These are phyloP conservation scores for Otus scops DNA, from an alignment of 2,797 vertebrate genomes.

Conservation along the genomic window DNA sequence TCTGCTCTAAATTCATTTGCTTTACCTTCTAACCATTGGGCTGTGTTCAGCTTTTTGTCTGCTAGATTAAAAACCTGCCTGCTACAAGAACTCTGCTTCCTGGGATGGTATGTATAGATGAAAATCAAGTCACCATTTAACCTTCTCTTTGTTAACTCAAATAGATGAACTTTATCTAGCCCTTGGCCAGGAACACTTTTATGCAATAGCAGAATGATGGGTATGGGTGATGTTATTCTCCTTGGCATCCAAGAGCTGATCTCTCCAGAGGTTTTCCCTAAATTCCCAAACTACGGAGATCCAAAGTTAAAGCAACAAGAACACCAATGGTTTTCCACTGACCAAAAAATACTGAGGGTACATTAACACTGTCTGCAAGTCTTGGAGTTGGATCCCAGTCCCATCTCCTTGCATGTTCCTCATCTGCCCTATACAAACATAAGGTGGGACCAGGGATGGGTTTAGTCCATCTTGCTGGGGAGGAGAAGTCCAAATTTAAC, in stretches of 20 bases:
- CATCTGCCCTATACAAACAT: background rate
- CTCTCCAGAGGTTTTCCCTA: background rate
- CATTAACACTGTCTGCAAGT: background rate
- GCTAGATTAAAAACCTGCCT: background rate
- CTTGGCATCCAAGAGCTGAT: background rate
- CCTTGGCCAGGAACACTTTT: background rate
- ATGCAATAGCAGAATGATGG: background rate
- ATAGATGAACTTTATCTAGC: background rate
- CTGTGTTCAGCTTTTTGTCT: background rate
- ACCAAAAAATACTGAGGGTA: background rate
- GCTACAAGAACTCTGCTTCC: background rate
- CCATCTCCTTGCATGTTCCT: background rate
- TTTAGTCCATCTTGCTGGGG: background rate
- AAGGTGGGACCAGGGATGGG: accelerated
- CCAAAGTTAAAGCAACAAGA: background rate
- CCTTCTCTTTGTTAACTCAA: background rate
- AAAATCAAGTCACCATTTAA: conserved; percentile 1
- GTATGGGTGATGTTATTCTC: background rate
- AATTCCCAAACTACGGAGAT: background rate
- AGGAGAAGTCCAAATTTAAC: background rate
- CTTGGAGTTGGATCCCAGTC: background rate
- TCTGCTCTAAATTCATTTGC: background rate
- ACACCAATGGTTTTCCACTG: background rate
- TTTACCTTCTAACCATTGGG: background rate
- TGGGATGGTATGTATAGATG: background rate